Percentiles rank a stretch among this genome's conserved stretches.
phyloP scores from a whole-genome alignment of 2,113 vertebrate genomes.

The Anguilla rostrata region DNA sequence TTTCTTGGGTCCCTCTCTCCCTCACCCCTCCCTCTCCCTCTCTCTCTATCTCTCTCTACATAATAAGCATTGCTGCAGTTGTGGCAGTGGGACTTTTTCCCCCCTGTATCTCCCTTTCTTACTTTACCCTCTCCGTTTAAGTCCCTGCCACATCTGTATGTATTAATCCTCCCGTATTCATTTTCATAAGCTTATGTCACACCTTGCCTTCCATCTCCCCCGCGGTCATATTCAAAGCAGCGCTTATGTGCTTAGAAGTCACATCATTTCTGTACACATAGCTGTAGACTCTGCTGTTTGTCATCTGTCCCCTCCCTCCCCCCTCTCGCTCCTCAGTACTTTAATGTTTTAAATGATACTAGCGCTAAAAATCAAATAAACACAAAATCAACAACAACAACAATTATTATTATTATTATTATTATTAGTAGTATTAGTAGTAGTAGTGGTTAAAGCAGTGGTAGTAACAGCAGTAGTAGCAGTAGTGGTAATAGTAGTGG shows the following conservation, averaged over 20 bases:
- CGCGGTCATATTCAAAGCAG: conserved; percentile 8
- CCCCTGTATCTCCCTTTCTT: neutral
- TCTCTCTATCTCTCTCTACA: neutral
- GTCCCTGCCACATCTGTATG: conserved; percentile 34
- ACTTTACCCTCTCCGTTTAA: conserved; percentile 24
- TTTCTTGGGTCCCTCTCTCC: neutral
- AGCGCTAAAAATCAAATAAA: no score
- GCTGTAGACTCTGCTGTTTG: conserved; percentile 6
- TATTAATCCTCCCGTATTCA: conserved; percentile 60
- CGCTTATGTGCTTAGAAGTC: conserved; percentile 45
- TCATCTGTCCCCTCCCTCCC: conserved; percentile 8
- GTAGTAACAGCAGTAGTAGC: no score
- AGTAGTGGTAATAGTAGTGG: no score
- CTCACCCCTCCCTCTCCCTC: neutral
- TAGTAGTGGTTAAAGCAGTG: no score
- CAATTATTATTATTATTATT: no score
- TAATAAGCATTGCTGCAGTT: neutral
- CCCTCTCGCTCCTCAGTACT: neutral
- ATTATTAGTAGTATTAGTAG: no score
- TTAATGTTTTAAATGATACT: no score
- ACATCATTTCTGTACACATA: conserved; percentile 27
- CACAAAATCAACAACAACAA: no score
- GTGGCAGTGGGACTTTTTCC: neutral
- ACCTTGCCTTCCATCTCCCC: conserved; percentile 27
- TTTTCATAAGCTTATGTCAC: conserved; percentile 60